These are phyloP conservation scores for Cephalopachus bancanus DNA, from an alignment of 2,797 vertebrate genomes.

Conservation along the genomic window DNA sequence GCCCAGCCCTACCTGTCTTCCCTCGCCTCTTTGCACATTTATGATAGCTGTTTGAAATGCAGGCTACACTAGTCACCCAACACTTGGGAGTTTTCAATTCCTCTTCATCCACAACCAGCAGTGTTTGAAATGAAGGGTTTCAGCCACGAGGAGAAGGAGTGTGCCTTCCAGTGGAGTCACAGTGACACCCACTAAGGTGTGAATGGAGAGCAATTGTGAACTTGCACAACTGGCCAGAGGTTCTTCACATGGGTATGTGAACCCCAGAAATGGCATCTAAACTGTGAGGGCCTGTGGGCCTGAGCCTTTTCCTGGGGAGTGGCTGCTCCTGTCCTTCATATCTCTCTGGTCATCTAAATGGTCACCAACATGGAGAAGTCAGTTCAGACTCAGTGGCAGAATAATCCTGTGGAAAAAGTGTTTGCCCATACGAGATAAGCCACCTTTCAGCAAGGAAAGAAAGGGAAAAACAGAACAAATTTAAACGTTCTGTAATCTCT, in stretches of 20 bases:
- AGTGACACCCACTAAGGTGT: neutral
- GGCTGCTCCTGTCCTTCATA: accelerated
- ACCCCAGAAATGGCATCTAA: neutral
- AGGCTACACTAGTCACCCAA: neutral
- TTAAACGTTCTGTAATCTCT: accelerated
- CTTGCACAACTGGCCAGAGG: accelerated
- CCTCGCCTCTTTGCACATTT: accelerated
- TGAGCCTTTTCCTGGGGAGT: neutral
- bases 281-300: accelerated
- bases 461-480: too few species aligned
- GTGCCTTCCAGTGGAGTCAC: neutral
- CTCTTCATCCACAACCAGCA: neutral
- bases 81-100: neutral
- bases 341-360: accelerated
- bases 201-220: neutral
- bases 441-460: too few species aligned
- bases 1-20: neutral
- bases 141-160: neutral
- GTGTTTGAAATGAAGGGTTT: neutral
- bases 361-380: too few species aligned
- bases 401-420: accelerated
- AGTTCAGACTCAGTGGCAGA: neutral
- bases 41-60: neutral
- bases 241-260: neutral
- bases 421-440: neutral